These are phyloP conservation scores for Probosciger aterrimus DNA, from an alignment of 2,113 vertebrate genomes.

Conservation along the genomic window DNA sequence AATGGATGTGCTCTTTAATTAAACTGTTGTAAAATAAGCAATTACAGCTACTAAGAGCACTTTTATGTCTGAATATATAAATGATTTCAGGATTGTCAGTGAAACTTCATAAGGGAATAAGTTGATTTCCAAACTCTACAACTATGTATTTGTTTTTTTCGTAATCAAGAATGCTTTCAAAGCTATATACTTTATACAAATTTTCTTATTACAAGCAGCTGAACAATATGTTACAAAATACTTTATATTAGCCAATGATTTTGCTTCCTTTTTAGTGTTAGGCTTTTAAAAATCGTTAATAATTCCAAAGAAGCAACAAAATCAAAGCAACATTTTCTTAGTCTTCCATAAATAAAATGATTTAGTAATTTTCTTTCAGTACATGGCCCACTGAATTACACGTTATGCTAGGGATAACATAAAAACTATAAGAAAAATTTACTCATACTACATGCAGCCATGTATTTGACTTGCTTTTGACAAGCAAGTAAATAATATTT, in stretches of 20 bases:
- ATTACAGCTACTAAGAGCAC: slow-evolving; percentile 51
- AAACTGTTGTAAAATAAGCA: slow-evolving; percentile 29
- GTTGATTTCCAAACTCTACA: background rate
- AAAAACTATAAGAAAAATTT: slow-evolving; percentile 6
- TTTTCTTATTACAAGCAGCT: background rate
- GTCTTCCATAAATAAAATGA: background rate
- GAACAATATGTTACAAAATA: background rate
- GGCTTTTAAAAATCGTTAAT: background rate
- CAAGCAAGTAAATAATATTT: slow-evolving; percentile 21
- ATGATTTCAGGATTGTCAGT: background rate
- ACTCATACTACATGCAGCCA: background rate
- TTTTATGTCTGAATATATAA: slow-evolving; percentile 45
- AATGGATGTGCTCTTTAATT: slow-evolving; percentile 44
- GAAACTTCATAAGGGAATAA: background rate
- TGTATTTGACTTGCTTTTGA: background rate
- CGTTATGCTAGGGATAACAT: background rate
- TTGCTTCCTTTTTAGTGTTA: background rate
- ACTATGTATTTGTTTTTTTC: background rate
- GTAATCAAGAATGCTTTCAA: background rate
- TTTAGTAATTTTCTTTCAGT: background rate
- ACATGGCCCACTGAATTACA: background rate
- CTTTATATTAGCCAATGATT: background rate
- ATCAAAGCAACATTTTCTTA: background rate
- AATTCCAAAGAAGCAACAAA: background rate
- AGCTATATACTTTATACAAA: background rate